A percentile compares a stretch with the other conserved stretches of the same genome.
These are phyloP conservation scores for Turritopsis rubra DNA, from an alignment of 30 jellyfish, hydroid and myxozoan species.

Conservation along the genomic window DNA sequence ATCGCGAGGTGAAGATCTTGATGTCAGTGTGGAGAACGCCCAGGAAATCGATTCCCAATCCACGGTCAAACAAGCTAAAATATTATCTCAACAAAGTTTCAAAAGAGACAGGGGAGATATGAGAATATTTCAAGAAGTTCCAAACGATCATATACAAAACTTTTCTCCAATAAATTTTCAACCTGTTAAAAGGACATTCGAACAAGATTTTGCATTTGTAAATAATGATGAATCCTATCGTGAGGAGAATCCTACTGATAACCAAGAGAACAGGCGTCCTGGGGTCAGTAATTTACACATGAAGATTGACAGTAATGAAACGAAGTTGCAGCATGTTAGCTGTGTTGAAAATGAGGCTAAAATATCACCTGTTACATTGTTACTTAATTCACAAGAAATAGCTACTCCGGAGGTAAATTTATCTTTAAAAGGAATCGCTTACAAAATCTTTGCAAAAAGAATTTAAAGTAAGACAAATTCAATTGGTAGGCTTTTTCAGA, in stretches of 20 bases:
- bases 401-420: not conserved
- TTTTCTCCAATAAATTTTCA: not conserved
- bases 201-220: no score
- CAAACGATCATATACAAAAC: not conserved
- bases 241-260: not conserved
- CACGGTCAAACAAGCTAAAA: not conserved
- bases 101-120: not conserved
- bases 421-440: no score
- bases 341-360: not conserved
- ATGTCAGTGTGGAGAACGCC: not conserved
- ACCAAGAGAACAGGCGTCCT: not conserved
- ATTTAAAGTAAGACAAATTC: no score
- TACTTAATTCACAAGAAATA: not conserved
- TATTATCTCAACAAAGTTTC: not conserved
- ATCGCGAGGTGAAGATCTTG: not conserved
- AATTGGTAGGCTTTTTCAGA: no score
- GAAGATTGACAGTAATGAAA: not conserved
- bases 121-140: not conserved
- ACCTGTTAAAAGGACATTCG: not conserved
- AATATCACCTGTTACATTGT: not conserved
- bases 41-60: not conserved
- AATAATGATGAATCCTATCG: no score
- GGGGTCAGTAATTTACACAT: not conserved
- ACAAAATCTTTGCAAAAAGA: no score
- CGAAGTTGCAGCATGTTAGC: not conserved